Conservation (phyloP, 2,888 invertebrate species). For the Eupithecia subumbrata region DNA sequence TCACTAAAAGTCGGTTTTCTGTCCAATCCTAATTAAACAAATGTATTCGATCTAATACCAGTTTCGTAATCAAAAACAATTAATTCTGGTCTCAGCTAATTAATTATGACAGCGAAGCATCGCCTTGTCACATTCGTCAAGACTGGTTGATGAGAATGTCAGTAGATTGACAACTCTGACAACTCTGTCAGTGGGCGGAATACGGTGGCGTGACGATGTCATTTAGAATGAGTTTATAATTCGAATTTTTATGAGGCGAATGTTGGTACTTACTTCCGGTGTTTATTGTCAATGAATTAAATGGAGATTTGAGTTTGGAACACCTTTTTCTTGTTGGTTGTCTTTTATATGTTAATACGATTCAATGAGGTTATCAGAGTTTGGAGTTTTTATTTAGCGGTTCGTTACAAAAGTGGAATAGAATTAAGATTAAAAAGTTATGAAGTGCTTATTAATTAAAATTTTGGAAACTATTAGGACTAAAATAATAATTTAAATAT, state of each 20-base stretch:
- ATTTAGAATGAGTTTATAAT: slow-evolving; percentile 30
- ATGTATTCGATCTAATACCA: not conserved
- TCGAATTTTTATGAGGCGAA: slow-evolving; percentile 12
- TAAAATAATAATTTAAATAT: not conserved
- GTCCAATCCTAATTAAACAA: not conserved
- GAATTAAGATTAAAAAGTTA: not conserved
- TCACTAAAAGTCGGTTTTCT: not conserved
- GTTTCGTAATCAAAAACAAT: not conserved
- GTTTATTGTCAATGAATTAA: slow-evolving; percentile 14
- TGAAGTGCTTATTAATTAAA: not conserved
- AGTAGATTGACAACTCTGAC: slow-evolving; percentile 10
- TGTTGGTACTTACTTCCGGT: slow-evolving; percentile 13
- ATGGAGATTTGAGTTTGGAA: not conserved
- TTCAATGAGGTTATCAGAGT: not conserved
- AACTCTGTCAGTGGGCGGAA: slow-evolving; percentile 39
- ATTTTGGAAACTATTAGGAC: not conserved
- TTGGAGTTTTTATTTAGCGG: not conserved
- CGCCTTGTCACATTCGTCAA: slow-evolving; percentile 38
- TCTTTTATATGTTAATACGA: not conserved
- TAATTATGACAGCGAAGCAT: slow-evolving; percentile 43
- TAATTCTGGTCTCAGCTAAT: slow-evolving; percentile 13
- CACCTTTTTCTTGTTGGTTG: slow-evolving; percentile 1
- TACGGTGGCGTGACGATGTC: slow-evolving; percentile 33
- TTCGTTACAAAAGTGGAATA: not conserved
- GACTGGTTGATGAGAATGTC: slow-evolving; percentile 40